Conservation (phyloP, 2,888 invertebrate genomes). For the Zaprionus obscuricornis region DNA sequence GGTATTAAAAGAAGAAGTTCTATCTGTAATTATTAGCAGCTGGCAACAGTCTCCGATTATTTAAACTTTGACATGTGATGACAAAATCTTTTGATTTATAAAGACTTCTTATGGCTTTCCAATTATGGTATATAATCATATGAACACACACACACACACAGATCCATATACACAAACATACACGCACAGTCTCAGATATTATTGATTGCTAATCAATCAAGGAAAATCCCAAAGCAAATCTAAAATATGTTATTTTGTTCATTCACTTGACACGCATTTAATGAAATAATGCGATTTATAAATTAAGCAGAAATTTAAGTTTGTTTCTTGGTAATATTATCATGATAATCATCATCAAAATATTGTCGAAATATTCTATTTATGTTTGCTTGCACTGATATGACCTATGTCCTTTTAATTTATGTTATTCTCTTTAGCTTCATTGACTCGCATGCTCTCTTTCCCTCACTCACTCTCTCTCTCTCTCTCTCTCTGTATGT, state of each 20-base stretch:
- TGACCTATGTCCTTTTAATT: too few relatives aligned
- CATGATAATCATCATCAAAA: conserved; percentile 40
- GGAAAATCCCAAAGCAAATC: conserved; percentile 14
- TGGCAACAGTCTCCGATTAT: conserved; percentile 36
- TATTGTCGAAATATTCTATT: conserved; percentile 33
- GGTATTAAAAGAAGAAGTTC: too few relatives aligned
- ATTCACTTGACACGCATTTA: conserved; percentile 16
- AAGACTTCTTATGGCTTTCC: too few relatives aligned
- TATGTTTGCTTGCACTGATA: conserved; percentile 59
- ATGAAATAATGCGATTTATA: conserved; percentile 61
- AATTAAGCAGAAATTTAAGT: conserved; percentile 3
- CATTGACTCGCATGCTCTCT: conserved; percentile 7
- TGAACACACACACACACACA: not conserved
- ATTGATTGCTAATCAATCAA: too few relatives aligned
- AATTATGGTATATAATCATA: too few relatives aligned
- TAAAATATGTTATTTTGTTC: conserved; percentile 6
- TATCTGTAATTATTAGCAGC: too few relatives aligned
- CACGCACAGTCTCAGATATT: conserved; percentile 15
- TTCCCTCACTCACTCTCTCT: conserved; percentile 10
- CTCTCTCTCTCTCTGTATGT: too few relatives aligned
- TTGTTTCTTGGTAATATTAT: conserved; percentile 22
- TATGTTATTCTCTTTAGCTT: conserved; percentile 6
- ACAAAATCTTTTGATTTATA: conserved; percentile 11
- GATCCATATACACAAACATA: conserved; percentile 19
- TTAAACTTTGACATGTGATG: conserved; percentile 16